A percentile compares a stretch with the other conserved stretches of the same genome.
Conservation (phyloP, 2,113 vertebrate genomes). For the Macquaria ambigua region DNA sequence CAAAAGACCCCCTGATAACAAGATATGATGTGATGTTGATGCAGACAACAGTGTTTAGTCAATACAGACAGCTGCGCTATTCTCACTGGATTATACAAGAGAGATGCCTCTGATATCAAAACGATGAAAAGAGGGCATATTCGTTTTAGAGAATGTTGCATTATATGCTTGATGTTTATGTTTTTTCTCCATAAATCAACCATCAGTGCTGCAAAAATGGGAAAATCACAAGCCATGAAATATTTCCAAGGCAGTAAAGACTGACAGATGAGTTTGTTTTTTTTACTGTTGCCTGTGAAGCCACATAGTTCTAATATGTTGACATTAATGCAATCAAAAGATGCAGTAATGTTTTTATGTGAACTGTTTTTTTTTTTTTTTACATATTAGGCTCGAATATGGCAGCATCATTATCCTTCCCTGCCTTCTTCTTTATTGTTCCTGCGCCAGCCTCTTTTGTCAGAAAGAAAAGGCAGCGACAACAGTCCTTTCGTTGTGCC, state of each 20-base stretch:
- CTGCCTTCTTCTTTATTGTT: constrained; percentile 63
- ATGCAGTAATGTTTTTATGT: neutral
- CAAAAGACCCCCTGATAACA: constrained; percentile 71
- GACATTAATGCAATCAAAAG: neutral
- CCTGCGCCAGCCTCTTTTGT: constrained; percentile 66
- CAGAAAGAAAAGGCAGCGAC: constrained; percentile 48
- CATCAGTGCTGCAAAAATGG: neutral
- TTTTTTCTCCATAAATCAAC: constrained; percentile 9
- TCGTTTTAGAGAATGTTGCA: constrained; percentile 26
- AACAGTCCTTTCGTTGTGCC: constrained; percentile 44
- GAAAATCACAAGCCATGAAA: constrained; percentile 10
- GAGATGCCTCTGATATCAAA: constrained; percentile 68
- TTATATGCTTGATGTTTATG: constrained; percentile 33
- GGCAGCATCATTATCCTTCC: constrained; percentile 40
- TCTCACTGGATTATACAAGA: constrained; percentile 60
- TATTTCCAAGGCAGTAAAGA: neutral
- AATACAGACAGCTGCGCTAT: constrained; percentile 65
- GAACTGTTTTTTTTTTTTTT: neutral
- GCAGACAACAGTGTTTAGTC: constrained; percentile 71
- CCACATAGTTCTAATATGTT: neutral
- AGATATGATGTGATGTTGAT: constrained; percentile 70
- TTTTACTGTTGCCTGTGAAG: neutral
- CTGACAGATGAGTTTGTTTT: neutral
- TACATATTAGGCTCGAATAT: constrained; percentile 33
- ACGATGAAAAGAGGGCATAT: constrained; percentile 42